phyloP scores from a whole-genome alignment of 2,113 vertebrate genomes.

The Heloderma charlesbogerti region DNA sequence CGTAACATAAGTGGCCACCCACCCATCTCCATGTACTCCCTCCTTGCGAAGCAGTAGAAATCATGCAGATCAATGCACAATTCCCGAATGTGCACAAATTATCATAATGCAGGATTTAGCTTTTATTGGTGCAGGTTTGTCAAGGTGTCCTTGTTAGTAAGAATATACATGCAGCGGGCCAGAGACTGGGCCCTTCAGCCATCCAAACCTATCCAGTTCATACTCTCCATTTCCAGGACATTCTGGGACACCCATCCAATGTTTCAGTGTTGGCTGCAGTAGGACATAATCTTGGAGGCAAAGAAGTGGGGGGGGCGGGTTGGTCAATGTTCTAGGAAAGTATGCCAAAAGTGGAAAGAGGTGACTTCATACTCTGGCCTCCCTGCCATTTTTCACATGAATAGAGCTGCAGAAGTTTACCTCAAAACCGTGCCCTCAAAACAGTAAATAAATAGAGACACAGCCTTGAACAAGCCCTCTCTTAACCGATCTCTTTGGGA shows the following conservation, averaged over 20 bases:
- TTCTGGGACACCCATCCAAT: neutral
- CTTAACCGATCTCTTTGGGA: neutral
- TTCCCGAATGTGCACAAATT: neutral
- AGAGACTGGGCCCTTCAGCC: neutral
- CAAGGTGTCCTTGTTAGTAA: neutral
- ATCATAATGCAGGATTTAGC: neutral
- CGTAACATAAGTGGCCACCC: no score
- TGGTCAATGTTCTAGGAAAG: neutral
- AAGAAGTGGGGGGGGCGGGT: neutral
- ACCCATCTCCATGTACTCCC: no score
- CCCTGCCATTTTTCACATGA: neutral
- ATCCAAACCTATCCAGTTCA: neutral
- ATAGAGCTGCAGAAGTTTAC: neutral
- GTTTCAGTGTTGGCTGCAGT: neutral
- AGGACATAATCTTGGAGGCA: neutral
- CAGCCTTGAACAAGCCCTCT: neutral
- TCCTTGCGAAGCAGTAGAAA: no score
- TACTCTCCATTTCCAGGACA: neutral
- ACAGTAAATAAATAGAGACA: constrained; percentile 12
- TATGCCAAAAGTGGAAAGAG: neutral
- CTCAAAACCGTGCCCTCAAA: neutral
- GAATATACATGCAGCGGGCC: no score
- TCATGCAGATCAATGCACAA: no score
- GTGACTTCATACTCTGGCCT: constrained; percentile 6
- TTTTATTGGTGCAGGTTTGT: neutral